Evolutionary conservation across 1,140 invertebrate genomes (phyloP).

Genomic region (Bathynomus jamesi): DNA sequence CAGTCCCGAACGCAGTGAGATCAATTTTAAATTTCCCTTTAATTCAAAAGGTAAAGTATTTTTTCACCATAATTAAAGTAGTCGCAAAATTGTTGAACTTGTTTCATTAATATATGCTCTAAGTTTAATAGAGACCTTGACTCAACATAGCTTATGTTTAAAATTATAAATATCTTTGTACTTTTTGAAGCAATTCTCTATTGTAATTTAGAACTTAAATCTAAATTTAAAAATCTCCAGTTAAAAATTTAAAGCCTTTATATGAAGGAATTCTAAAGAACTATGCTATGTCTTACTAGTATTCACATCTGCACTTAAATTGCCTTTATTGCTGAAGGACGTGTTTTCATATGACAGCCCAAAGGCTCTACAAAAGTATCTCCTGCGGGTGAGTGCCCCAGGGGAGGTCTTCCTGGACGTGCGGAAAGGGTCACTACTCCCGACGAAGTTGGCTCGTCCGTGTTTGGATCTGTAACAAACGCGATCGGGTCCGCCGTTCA

Average conservation of each 20-base stretch:
- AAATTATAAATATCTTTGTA: background rate
- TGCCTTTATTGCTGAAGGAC: no score
- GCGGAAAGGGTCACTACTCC: background rate
- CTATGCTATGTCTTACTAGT: background rate
- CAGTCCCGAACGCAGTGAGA: constrained; percentile 47
- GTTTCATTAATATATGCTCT: background rate
- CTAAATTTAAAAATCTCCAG: background rate
- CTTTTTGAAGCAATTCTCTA: background rate
- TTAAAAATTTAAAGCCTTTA: background rate
- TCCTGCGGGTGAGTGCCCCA: background rate
- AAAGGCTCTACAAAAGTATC: background rate
- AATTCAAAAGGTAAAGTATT: background rate
- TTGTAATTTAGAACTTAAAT: background rate
- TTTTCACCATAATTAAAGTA: background rate
- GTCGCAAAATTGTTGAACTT: background rate
- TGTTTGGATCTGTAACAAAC: background rate
- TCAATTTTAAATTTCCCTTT: background rate
- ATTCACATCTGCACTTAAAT: no score
- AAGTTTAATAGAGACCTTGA: background rate
- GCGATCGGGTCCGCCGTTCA: background rate
- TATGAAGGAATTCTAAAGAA: background rate
- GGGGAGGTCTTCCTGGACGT: background rate
- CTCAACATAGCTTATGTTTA: background rate
- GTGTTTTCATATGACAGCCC: no score
- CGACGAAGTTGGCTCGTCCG: background rate